Conservation (phyloP, 2,113 vertebrate species). For the Burhinus oedicnemus region DNA sequence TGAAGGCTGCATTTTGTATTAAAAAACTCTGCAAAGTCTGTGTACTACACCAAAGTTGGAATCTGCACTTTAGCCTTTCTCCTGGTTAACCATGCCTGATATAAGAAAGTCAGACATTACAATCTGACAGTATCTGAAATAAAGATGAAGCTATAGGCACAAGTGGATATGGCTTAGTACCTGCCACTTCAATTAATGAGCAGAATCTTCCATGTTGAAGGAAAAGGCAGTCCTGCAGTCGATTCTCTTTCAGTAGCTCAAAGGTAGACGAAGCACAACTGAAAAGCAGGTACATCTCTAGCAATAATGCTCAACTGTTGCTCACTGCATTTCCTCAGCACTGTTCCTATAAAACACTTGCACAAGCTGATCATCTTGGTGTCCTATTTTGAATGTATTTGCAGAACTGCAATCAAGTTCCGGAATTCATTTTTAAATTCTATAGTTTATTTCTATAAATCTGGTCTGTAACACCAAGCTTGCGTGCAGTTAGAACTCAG, state of each 20-base stretch:
- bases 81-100: not conserved
- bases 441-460: not conserved
- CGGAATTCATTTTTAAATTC: not conserved
- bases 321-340: not conserved
- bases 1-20: not conserved
- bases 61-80: not conserved
- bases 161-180: not conserved
- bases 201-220: not conserved
- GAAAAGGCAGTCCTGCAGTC: not conserved
- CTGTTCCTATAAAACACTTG: not conserved
- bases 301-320: not conserved
- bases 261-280: not conserved
- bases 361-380: not conserved
- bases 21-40: not conserved
- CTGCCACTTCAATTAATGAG: not conserved
- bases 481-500: not conserved
- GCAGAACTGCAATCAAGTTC: not conserved
- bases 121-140: not conserved
- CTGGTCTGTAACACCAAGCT: not conserved
- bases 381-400: not conserved
- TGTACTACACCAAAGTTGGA: not conserved
- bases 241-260: not conserved
- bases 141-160: not conserved
- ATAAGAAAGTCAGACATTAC: rapidly evolving
- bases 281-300: not conserved